Conservation (phyloP, 2,888 invertebrate genomes). For the Brenthis ino region DNA sequence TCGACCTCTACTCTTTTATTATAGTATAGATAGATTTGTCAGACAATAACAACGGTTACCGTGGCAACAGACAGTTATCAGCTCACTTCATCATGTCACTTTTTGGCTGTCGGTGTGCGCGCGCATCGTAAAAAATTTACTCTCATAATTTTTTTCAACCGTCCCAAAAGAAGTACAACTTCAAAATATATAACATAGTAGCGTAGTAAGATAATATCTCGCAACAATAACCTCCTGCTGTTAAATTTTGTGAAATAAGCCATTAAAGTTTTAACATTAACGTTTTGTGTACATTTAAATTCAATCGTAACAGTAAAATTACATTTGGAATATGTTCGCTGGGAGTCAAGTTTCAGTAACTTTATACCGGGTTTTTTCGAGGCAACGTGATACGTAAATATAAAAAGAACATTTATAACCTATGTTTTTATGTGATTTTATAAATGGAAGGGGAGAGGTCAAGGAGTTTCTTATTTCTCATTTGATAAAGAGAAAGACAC, state of each 20-base stretch:
- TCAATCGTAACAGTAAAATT: conserved; percentile 34
- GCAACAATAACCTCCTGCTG: neutral
- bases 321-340: conserved; percentile 42
- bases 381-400: conserved; percentile 55
- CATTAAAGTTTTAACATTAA: conserved; percentile 7
- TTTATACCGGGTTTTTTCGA: conserved; percentile 49
- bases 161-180: too few species aligned
- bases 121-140: too few species aligned
- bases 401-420: conserved; percentile 48
- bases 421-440: conserved; percentile 47
- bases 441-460: conserved; percentile 7
- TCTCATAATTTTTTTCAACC: too few species aligned
- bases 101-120: too few species aligned
- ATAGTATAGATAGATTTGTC: too few species aligned
- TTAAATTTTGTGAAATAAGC: neutral
- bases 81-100: too few species aligned
- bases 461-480: neutral
- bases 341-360: conserved; percentile 48
- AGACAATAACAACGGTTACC: too few species aligned
- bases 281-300: conserved; percentile 7
- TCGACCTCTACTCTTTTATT: too few species aligned
- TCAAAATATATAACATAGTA: too few species aligned
- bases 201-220: neutral
- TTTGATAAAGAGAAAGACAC: neutral
- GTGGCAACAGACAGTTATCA: too few species aligned